Evolutionary conservation across 2,113 vertebrate species (phyloP), one percentile per base, ranked within the genome.

Genomic region (Jaculus jaculus): DNA sequence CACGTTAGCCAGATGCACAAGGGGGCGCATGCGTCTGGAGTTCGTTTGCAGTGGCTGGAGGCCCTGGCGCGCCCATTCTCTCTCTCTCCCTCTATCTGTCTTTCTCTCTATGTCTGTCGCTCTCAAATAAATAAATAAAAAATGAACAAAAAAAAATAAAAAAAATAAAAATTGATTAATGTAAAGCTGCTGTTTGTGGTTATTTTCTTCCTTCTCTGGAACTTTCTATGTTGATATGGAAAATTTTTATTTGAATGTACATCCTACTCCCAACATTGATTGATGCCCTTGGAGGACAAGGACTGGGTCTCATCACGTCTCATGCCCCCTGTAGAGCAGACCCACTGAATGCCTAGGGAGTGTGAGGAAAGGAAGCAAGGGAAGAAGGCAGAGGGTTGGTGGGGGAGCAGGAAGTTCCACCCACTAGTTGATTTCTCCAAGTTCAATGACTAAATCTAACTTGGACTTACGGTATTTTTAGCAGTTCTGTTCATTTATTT

Each of bases 311-410:
- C 34, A 0, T 0, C 78, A 65, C 5, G 13, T 28, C 8, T n/a
- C 2, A 18, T 9, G 21, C 24, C 42, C 11, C 32, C 12, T 18
- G 6, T 1, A 28, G 63, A 47, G 4, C 0, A 39, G 42, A 37
- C 5, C 4, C 2, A 66, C 11, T 26, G 39, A 34, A 42, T 16
- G 21, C 13, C 42, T 65, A 13, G 80, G 75, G n/a, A 34, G 2
- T 32, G 37, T 2, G 39, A 32, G 83, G 42, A 30, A 7, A 24
- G 28, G 16, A 54, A 3, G 5, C 16, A 26, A 7, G 16, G 13
- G n/a, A 7, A 54, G 11, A 54, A 84, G 85, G n/a, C 1, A 1
- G n/a, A 17, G 24, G 73, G 60, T 37, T 66, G 32, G 24, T 58
- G 34, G 39, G 69, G 10, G 21, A 65, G 10, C 26, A 47, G 16